Percentiles rank a stretch among this genome's conserved stretches.
Conservation (phyloP, 1,140 invertebrate species). For the Zaprionus camerounensis region DNA sequence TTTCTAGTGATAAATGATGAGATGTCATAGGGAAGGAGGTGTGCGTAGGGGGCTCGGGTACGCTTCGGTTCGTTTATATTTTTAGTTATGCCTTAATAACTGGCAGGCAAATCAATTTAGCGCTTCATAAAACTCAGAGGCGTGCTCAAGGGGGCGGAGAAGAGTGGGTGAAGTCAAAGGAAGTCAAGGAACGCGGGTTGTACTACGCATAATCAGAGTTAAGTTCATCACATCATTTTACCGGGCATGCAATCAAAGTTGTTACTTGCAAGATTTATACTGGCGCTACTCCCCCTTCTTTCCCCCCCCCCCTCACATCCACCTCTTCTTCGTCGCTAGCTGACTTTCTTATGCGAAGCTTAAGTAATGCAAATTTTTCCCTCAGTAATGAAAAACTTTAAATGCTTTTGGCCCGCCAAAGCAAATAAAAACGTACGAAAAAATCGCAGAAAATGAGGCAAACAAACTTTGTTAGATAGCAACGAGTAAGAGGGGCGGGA, state of each 20-base stretch:
- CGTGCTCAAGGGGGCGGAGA: background rate
- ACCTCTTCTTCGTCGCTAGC: background rate
- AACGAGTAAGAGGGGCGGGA: constrained; percentile 1
- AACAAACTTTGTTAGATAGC: constrained; percentile 63
- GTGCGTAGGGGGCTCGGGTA: background rate
- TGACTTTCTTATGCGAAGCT: constrained; percentile 39
- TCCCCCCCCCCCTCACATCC: background rate
- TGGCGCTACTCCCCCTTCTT: background rate
- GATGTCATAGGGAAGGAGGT: constrained; percentile 43
- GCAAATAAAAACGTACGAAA: constrained; percentile 38
- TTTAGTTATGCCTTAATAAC: constrained; percentile 79
- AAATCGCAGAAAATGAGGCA: constrained; percentile 50
- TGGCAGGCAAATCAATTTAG: constrained; percentile 75
- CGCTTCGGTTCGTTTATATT: constrained; percentile 70
- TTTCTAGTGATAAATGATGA: constrained; percentile 76
- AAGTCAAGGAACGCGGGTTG: background rate
- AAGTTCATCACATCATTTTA: constrained; percentile 32
- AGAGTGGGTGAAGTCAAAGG: background rate
- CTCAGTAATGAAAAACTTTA: constrained; percentile 64
- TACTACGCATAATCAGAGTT: constrained; percentile 45
- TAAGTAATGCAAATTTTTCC: constrained; percentile 51
- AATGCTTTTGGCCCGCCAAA: constrained; percentile 53
- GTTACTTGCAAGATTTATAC: constrained; percentile 29
- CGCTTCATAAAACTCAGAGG: constrained; percentile 64
- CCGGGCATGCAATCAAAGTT: constrained; percentile 58